phyloP scores from a whole-genome alignment of 2,113 vertebrate genomes.

The Oryzias curvinotus region DNA sequence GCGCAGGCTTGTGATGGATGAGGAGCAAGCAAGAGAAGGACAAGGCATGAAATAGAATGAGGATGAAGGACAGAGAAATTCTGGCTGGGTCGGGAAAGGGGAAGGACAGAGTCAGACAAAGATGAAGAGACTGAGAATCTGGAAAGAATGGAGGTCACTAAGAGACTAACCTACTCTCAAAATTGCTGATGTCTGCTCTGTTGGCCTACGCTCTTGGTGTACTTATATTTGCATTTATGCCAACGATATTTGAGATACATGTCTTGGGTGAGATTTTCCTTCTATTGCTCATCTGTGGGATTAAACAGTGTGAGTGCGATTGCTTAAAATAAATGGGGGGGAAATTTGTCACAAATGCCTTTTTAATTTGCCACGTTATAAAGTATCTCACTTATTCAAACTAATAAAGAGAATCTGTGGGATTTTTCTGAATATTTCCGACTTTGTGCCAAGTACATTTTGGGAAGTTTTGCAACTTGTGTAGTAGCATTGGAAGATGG shows the following conservation, averaged over 20 bases:
- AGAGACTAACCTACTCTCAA: constrained; percentile 63
- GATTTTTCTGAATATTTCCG: too few species aligned
- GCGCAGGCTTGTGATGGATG: constrained; percentile 68
- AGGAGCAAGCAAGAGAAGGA: constrained; percentile 65
- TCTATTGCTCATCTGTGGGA: constrained; percentile 11
- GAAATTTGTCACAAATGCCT: too few species aligned
- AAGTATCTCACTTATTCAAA: too few species aligned
- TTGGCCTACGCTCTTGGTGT: constrained; percentile 22
- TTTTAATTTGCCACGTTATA: too few species aligned
- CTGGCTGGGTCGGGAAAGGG: constrained; percentile 41
- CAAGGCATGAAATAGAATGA: constrained; percentile 76
- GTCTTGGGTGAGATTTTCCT: constrained; percentile 37
- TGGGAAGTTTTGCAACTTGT: too few species aligned
- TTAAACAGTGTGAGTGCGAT: too few species aligned
- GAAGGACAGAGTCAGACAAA: constrained; percentile 61
- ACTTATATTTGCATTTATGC: constrained; percentile 62
- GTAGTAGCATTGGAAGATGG: too few species aligned
- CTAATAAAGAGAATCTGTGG: too few species aligned
- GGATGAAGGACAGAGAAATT: constrained; percentile 73
- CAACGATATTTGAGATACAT: constrained; percentile 34
- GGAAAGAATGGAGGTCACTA: constrained; percentile 70
- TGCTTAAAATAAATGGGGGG: too few species aligned
- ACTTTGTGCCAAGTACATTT: too few species aligned
- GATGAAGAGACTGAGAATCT: constrained; percentile 68
- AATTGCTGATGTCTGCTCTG: constrained; percentile 70